Percentiles rank a stretch among this genome's conserved stretches.
Evolutionary conservation across 2,888 invertebrate species (phyloP).

Genomic region (Epinotia demarniana): DNA sequence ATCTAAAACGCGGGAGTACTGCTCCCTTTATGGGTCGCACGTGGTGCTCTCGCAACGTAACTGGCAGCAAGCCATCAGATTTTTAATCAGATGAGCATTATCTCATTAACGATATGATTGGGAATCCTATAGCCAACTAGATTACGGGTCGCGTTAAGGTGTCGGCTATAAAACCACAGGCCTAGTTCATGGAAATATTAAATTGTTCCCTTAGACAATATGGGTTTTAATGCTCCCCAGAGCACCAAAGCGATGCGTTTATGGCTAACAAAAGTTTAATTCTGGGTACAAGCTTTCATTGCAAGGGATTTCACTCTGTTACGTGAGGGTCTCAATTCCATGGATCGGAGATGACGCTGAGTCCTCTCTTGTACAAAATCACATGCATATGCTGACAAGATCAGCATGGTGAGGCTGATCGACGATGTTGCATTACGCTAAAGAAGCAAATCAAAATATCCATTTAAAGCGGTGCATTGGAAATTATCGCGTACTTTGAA

Average conservation of each 20-base stretch:
- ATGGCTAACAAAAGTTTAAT: too few relatives aligned
- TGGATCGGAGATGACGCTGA: too few relatives aligned
- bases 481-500: too few relatives aligned
- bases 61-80: background rate
- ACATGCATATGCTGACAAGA: too few relatives aligned
- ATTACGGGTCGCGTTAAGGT: background rate
- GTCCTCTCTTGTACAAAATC: too few relatives aligned
- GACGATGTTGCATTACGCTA: too few relatives aligned
- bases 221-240: background rate
- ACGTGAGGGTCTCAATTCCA: too few relatives aligned
- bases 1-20: background rate
- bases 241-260: background rate
- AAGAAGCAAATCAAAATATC: too few relatives aligned
- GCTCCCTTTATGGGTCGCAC: background rate
- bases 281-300: too few relatives aligned
- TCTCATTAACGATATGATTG: background rate
- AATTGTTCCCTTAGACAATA: background rate
- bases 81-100: background rate
- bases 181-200: background rate
- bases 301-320: too few relatives aligned
- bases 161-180: background rate
- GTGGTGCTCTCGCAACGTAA: background rate
- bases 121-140: background rate
- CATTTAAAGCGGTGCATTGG: too few relatives aligned
- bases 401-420: too few relatives aligned